Conservation (phyloP, 2,888 invertebrate genomes). For the Erebia palarica region DNA sequence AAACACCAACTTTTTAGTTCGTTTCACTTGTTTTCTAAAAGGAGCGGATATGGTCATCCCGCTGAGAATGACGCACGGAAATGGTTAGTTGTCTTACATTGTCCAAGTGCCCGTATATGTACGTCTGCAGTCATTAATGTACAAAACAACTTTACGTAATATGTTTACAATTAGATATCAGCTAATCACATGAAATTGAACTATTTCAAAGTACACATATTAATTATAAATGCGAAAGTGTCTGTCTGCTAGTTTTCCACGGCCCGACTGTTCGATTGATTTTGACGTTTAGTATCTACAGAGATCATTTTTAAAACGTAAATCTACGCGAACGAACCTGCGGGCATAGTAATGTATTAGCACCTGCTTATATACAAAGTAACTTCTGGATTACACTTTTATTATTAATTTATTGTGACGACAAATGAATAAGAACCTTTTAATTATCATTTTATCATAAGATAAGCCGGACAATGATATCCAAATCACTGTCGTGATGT, state of each 20-base stretch:
- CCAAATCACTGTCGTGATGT: background rate
- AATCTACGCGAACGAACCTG: too few species aligned
- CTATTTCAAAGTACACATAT: background rate
- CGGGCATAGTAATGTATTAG: background rate
- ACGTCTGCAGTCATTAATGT: background rate
- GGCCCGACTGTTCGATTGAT: too few species aligned
- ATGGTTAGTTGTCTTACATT: slow-evolving; percentile 32
- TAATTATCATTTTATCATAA: slow-evolving; percentile 7
- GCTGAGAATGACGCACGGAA: slow-evolving; percentile 31
- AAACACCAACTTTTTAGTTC: background rate
- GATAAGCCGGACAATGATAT: slow-evolving; percentile 5
- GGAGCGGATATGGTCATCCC: slow-evolving; percentile 24
- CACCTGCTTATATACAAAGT: background rate
- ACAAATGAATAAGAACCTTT: background rate
- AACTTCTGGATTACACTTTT: background rate
- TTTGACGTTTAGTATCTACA: too few species aligned
- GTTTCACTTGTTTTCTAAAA: slow-evolving; percentile 16
- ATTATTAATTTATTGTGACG: background rate
- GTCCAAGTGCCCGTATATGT: slow-evolving; percentile 17
- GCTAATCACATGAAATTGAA: background rate
- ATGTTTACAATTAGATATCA: slow-evolving; percentile 1
- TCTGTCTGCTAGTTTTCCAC: too few species aligned
- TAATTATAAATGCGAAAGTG: too few species aligned
- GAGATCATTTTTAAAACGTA: too few species aligned
- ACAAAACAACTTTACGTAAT: background rate